These are phyloP conservation scores for Megaceryle torquata DNA, from an alignment of 2,113 vertebrate genomes.

Conservation along the genomic window DNA sequence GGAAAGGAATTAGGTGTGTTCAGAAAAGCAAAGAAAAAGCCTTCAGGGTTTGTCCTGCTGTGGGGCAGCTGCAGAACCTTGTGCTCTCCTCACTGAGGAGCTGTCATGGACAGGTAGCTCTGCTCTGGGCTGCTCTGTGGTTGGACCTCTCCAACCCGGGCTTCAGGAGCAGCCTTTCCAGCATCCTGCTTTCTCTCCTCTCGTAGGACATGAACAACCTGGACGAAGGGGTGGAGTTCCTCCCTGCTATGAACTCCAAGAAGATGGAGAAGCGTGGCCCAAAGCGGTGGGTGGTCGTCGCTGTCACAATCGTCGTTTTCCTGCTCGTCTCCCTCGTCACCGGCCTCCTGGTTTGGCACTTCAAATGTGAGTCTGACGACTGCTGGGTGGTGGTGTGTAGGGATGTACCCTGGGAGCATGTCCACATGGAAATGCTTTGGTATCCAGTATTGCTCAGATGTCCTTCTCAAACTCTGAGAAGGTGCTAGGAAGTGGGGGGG, in stretches of 20 bases:
- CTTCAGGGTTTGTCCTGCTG: background rate
- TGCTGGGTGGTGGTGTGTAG: background rate
- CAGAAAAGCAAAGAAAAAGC: background rate
- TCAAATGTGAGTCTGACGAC: slow-evolving; percentile 69
- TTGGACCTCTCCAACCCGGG: background rate
- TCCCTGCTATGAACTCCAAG: slow-evolving; percentile 76
- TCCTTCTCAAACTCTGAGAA: background rate
- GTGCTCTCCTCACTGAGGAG: background rate
- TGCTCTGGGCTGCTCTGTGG: background rate
- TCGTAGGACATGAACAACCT: slow-evolving; percentile 73
- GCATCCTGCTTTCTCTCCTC: background rate
- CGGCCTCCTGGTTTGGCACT: slow-evolving; percentile 78
- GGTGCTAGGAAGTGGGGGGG: background rate
- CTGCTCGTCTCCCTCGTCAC: slow-evolving; percentile 49
- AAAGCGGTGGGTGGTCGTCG: slow-evolving; percentile 27
- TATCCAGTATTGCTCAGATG: fast-evolving
- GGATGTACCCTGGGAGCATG: background rate
- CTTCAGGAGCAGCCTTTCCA: background rate
- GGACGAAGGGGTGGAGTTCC: slow-evolving; percentile 79
- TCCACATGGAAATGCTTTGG: background rate
- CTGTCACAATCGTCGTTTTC: background rate
- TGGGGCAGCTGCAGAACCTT: background rate
- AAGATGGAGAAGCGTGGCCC: slow-evolving; percentile 77
- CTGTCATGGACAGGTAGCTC: fast-evolving
- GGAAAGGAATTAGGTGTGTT: background rate